Evolutionary conservation across 2,113 vertebrate species (phyloP), one percentile per base, ranked within the genome.

Genomic region (Amblyornis subalaris): DNA sequence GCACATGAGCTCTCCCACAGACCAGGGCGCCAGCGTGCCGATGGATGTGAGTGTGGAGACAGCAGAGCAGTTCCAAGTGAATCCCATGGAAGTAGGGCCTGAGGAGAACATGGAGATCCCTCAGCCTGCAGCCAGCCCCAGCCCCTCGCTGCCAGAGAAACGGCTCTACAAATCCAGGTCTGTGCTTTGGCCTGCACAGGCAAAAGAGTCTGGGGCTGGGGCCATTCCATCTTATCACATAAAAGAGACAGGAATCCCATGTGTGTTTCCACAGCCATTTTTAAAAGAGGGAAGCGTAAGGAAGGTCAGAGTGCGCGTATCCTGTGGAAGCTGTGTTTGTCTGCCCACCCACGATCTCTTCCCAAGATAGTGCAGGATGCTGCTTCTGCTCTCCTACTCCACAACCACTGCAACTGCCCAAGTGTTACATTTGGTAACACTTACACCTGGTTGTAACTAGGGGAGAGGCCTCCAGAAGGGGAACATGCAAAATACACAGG

Each of bases 151-250:
- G 14, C 90, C 80, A 7, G 88, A 70, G 64, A 98, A 97, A 64
- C 85, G 96, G 18, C 95, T 91, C 57, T 98, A 97, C 93, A 98
- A 98, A 53, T 97, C 98, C 97, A 98, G 98, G 98, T 98, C 53
- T 84, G 97, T 95, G 4, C 61, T 31, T 9, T 8, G 38, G 53
- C 44, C 31, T 54, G 24, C 38, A 29, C 5, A 5, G 53, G 40
- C 53, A 72, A 5, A 42, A n/a, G 11, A 25, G 14, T 35, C 23
- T 67, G 36, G 50, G 45, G 24, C 40, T 61, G 80, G 65, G 36
- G 47, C 6, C 0, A 0, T 64, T 24, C 51, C 6, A 7, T 19
- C 25, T 20, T 14, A 7, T 3, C 12, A 40, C 45, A 2, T 9
- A 16, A 54, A 16, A 6, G 12, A 64, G 22, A 11, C 26, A 33